phyloP scores from a whole-genome alignment of 2,888 invertebrate genomes.

The Pyrrhosoma nymphula region DNA sequence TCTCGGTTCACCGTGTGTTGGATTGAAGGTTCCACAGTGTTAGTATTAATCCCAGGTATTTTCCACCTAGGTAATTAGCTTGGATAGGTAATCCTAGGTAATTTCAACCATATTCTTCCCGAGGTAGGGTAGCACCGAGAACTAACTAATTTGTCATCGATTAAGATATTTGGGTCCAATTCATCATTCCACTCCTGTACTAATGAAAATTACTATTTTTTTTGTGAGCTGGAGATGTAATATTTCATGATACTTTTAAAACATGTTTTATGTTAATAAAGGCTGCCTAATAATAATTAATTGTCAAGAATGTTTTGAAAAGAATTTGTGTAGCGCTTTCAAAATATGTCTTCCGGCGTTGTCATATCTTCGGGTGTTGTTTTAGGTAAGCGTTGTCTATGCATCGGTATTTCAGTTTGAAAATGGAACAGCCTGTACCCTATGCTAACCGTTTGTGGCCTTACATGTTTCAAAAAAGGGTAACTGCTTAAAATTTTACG shows the following conservation, averaged over 20 bases:
- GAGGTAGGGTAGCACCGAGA: not conserved
- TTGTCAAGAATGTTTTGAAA: not conserved
- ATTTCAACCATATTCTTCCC: not conserved
- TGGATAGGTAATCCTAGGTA: too few relatives aligned
- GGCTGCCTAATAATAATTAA: not conserved
- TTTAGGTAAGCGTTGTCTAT: not conserved
- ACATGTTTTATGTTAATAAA: not conserved
- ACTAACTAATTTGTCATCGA: not conserved
- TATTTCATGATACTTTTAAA: not conserved
- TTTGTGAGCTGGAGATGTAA: not conserved
- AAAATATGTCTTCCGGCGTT: slow-evolving; percentile 25
- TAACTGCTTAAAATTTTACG: not conserved
- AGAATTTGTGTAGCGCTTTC: not conserved
- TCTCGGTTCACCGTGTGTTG: not conserved
- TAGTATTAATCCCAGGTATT: not conserved
- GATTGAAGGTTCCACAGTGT: not conserved
- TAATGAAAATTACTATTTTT: not conserved
- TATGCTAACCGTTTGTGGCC: slow-evolving; percentile 54
- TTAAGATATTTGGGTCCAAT: slow-evolving; percentile 7
- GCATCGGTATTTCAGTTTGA: not conserved
- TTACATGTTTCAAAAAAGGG: slow-evolving; percentile 24
- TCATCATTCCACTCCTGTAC: not conserved
- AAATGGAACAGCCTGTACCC: not conserved
- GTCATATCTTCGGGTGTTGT: not conserved
- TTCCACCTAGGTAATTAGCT: not conserved